phyloP scores from a whole-genome alignment of 2,888 invertebrate species.

The Hydrotaea diabolus region DNA sequence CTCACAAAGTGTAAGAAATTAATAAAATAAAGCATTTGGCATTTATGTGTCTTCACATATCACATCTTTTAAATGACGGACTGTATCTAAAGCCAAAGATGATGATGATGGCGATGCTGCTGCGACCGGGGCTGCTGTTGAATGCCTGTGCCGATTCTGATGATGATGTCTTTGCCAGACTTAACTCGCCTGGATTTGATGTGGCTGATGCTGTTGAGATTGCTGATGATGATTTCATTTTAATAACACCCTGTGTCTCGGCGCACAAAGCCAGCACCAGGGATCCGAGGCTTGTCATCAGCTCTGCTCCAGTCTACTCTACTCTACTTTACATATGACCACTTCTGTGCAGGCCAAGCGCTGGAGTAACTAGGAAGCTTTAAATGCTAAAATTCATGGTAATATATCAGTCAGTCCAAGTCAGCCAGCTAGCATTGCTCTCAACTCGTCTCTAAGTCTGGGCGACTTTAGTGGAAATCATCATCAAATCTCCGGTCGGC shows the following conservation, averaged over 20 bases:
- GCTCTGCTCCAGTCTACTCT: slow-evolving; percentile 54
- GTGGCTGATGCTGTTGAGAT: slow-evolving; percentile 24
- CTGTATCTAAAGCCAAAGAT: slow-evolving; percentile 55
- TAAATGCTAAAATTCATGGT: slow-evolving; percentile 77
- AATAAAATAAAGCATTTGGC: slow-evolving; percentile 70
- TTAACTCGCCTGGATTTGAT: slow-evolving; percentile 31
- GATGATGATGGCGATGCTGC: slow-evolving; percentile 4
- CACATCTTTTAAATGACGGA: slow-evolving; percentile 64
- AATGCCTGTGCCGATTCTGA: not conserved
- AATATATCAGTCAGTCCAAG: slow-evolving; percentile 74
- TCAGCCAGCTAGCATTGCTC: not conserved
- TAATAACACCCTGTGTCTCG: slow-evolving; percentile 75
- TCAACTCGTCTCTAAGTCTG: slow-evolving; percentile 18
- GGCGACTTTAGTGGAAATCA: slow-evolving; percentile 7
- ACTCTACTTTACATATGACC: slow-evolving; percentile 62
- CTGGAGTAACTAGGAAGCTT: slow-evolving; percentile 79
- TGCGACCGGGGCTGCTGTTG: not conserved
- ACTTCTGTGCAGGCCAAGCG: slow-evolving; percentile 53
- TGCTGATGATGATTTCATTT: slow-evolving; percentile 79
- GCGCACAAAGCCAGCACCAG: slow-evolving; percentile 42
- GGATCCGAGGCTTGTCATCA: not conserved
- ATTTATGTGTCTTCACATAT: slow-evolving; percentile 67
- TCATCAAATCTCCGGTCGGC: slow-evolving; percentile 31
- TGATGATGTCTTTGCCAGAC: slow-evolving; percentile 34
- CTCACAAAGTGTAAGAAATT: slow-evolving; percentile 70